Conservation (phyloP, 2,888 invertebrate species). For the Pilophorus perplexus region DNA sequence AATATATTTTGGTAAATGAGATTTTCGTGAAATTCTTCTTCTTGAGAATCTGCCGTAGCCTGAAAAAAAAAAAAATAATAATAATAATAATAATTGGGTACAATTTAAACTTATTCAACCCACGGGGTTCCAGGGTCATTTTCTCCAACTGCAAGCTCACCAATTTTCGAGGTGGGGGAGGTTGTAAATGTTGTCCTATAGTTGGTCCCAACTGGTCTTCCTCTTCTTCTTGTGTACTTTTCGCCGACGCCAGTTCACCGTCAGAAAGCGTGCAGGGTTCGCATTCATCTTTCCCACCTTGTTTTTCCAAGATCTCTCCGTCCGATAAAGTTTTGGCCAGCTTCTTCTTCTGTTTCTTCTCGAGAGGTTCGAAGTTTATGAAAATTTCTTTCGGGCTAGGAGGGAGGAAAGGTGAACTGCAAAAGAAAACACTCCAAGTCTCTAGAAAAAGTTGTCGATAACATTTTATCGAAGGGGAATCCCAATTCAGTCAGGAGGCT, state of each 20-base stretch:
- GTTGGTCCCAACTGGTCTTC: conserved; percentile 30
- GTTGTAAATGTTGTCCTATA: conserved; percentile 8
- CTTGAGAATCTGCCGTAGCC: conserved; percentile 50
- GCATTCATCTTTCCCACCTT: conserved; percentile 53
- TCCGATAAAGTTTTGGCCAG: conserved; percentile 77
- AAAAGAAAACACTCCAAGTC: conserved; percentile 18
- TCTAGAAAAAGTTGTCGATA: no score
- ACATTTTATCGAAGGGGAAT: no score
- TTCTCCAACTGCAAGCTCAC: conserved; percentile 9
- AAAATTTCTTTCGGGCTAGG: conserved; percentile 67
- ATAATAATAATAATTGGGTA: no score
- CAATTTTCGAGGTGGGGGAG: conserved; percentile 27
- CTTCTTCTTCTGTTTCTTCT: conserved; percentile 49
- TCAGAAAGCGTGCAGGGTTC: conserved; percentile 53
- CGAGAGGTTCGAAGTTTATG: conserved; percentile 78
- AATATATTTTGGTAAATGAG: conserved; percentile 59
- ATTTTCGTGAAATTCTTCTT: conserved; percentile 76
- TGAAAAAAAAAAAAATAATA: conserved; percentile 18
- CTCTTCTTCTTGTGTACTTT: conserved; percentile 45
- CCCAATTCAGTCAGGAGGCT: no score
- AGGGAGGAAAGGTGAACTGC: conserved; percentile 48
- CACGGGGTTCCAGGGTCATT: no score
- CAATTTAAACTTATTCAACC: no score
- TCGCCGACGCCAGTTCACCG: conserved; percentile 51
- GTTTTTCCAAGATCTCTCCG: conserved; percentile 69